A percentile compares a stretch with the other conserved stretches of the same genome.
Evolutionary conservation across 1,140 invertebrate species (phyloP).

Genomic region (Meloidogyne floridensis): DNA sequence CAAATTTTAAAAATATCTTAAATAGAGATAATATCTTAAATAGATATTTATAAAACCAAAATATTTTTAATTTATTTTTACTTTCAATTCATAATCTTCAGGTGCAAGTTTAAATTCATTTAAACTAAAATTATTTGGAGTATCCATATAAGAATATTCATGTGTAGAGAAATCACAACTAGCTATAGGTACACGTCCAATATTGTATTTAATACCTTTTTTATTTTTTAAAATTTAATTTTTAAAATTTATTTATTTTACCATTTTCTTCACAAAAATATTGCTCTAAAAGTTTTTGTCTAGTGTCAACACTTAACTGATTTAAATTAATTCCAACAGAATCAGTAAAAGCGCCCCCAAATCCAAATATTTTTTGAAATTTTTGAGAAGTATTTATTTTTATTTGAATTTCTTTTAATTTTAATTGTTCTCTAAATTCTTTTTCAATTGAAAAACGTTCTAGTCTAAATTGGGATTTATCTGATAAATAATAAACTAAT

Average conservation of each 20-base stretch:
- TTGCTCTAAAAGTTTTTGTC: constrained; percentile 30
- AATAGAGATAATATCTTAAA: no score
- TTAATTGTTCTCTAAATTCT: background rate
- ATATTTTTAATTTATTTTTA: no score
- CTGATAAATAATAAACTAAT: constrained; percentile 32
- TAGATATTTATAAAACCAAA: no score
- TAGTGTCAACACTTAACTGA: constrained; percentile 18
- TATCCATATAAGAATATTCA: constrained; percentile 75
- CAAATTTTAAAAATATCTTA: no score
- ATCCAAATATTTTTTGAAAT: constrained; percentile 67
- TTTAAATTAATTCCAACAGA: constrained; percentile 67
- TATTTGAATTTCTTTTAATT: constrained; percentile 13
- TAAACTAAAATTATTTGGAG: constrained; percentile 71
- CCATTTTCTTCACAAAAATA: constrained; percentile 43
- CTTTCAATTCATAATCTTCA: constrained; percentile 75
- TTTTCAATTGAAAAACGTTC: background rate
- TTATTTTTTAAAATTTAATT: no score
- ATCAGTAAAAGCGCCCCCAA: constrained; percentile 69
- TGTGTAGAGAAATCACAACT: constrained; percentile 79
- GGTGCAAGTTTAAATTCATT: constrained; percentile 73
- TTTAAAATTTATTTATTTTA: background rate
- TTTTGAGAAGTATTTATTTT: constrained; percentile 12
- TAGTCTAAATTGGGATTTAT: constrained; percentile 23
- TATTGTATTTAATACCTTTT: constrained; percentile 75
- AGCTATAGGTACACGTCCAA: constrained; percentile 79